These are phyloP conservation scores for Ectemnius lituratus DNA, from an alignment of 2,888 invertebrate genomes.

Conservation along the genomic window DNA sequence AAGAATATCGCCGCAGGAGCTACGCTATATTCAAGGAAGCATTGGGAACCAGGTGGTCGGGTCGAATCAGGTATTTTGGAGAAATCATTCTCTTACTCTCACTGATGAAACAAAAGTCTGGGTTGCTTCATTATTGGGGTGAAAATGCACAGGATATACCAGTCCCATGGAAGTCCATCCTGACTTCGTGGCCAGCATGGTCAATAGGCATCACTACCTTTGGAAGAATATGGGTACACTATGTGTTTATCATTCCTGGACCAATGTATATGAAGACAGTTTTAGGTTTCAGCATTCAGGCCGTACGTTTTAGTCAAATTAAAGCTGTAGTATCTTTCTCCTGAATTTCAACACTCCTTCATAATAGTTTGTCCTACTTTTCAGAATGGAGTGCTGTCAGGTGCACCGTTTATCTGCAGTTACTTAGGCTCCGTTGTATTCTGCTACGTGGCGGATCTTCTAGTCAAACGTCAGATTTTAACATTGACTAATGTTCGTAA, in stretches of 20 bases:
- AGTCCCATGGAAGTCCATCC: conserved; percentile 84
- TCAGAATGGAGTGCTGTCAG: conserved; percentile 84
- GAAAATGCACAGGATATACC: conserved; percentile 71
- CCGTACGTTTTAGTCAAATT: conserved; percentile 73
- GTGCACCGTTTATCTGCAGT: conserved; percentile 85
- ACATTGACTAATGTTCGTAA: conserved; percentile 84
- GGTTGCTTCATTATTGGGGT: too few relatives aligned
- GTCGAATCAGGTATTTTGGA: conserved; percentile 71
- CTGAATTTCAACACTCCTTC: background rate
- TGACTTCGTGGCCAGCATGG: conserved; percentile 84
- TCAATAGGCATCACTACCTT: conserved; percentile 86
- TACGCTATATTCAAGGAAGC: conserved; percentile 83
- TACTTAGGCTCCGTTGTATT: conserved; percentile 85
- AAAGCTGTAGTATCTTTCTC: too few relatives aligned
- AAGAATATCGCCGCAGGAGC: conserved; percentile 83
- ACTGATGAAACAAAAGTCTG: too few relatives aligned
- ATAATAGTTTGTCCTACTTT: conserved; percentile 52
- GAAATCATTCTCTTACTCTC: conserved; percentile 2
- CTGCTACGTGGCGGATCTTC: conserved; percentile 84
- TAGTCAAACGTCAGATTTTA: conserved; percentile 81
- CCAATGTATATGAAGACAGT: conserved; percentile 86
- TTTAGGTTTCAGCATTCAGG: conserved; percentile 84
- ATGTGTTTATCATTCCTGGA: conserved; percentile 85
- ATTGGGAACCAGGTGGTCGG: conserved; percentile 80
- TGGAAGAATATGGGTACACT: conserved; percentile 87